Percentiles rank a stretch among this genome's conserved stretches.
Conservation (phyloP, 2,113 vertebrate species). For the Pedionomus torquatus region DNA sequence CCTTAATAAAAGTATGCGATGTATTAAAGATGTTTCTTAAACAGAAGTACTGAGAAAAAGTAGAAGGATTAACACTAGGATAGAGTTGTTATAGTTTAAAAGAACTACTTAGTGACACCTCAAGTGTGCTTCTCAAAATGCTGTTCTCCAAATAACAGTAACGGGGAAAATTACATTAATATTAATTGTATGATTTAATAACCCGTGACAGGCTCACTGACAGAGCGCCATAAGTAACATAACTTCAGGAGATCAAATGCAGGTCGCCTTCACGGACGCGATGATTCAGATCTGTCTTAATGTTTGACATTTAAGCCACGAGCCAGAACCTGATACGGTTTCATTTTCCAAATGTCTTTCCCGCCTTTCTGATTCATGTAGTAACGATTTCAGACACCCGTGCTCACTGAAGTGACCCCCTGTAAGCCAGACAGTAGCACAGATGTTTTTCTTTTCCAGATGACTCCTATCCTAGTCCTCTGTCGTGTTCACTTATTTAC, state of each 20-base stretch:
- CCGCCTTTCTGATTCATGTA: conserved; percentile 55
- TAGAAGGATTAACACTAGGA: not conserved
- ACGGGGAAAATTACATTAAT: not conserved
- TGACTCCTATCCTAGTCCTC: not conserved
- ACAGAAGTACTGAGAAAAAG: not conserved
- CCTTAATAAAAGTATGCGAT: conserved; percentile 60
- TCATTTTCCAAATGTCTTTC: conserved; percentile 52
- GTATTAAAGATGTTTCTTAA: conserved; percentile 68
- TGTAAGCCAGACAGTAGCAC: not conserved
- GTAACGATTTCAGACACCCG: conserved; percentile 48
- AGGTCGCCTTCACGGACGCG: not conserved
- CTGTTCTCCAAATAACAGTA: not conserved
- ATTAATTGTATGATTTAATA: conserved; percentile 54
- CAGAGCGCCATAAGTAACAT: conserved; percentile 14
- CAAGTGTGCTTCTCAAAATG: not conserved
- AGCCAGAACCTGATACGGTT: conserved; percentile 44
- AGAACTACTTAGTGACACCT: not conserved
- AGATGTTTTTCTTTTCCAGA: not conserved
- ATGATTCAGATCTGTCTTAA: conserved; percentile 50
- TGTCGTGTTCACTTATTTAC: conserved; percentile 27
- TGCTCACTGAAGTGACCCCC: conserved; percentile 41
- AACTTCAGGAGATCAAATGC: conserved; percentile 25
- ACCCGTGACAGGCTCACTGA: conserved; percentile 38
- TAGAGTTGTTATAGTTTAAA: not conserved
- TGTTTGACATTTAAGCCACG: conserved; percentile 53